Evolutionary conservation across 2,888 invertebrate species (phyloP).

Genomic region (Linnaemya vulpina): DNA sequence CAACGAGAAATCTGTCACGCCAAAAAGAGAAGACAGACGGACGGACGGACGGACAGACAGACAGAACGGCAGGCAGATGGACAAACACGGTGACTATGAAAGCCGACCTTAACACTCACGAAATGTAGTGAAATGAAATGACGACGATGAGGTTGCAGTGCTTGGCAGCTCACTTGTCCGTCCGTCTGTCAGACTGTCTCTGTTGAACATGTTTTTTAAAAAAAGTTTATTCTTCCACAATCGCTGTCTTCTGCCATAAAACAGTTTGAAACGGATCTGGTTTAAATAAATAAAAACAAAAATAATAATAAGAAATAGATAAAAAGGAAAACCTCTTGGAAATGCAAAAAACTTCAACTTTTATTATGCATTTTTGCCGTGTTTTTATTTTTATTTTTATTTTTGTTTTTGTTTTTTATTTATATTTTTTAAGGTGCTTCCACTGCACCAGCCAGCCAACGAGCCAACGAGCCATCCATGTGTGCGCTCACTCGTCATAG

Average conservation of each 20-base stretch:
- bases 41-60: not conserved
- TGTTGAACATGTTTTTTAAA: slow-evolving; percentile 17
- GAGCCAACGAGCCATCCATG: slow-evolving; percentile 28
- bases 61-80: too few relatives aligned
- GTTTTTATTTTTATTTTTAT: not conserved
- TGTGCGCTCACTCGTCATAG: slow-evolving; percentile 47
- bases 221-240: slow-evolving; percentile 4
- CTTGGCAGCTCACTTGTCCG: slow-evolving; percentile 37
- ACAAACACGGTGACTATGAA: slow-evolving; percentile 11
- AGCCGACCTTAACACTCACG: slow-evolving; percentile 24
- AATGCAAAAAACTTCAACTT: slow-evolving; percentile 63
- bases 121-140: slow-evolving; percentile 11
- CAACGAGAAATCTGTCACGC: slow-evolving; percentile 30
- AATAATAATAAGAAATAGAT: slow-evolving; percentile 43
- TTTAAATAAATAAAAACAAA: not conserved
- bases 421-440: slow-evolving; percentile 56
- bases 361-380: slow-evolving; percentile 49
- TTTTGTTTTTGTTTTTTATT: slow-evolving; percentile 5
- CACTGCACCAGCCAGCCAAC: slow-evolving; percentile 48
- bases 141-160: slow-evolving; percentile 30
- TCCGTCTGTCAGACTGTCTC: too few relatives aligned
- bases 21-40: not conserved
- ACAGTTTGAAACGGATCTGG: slow-evolving; percentile 69
- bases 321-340: slow-evolving; percentile 48
- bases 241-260: slow-evolving; percentile 14